Conservation (phyloP, 2,113 vertebrate species). For the Tetrax tetrax region DNA sequence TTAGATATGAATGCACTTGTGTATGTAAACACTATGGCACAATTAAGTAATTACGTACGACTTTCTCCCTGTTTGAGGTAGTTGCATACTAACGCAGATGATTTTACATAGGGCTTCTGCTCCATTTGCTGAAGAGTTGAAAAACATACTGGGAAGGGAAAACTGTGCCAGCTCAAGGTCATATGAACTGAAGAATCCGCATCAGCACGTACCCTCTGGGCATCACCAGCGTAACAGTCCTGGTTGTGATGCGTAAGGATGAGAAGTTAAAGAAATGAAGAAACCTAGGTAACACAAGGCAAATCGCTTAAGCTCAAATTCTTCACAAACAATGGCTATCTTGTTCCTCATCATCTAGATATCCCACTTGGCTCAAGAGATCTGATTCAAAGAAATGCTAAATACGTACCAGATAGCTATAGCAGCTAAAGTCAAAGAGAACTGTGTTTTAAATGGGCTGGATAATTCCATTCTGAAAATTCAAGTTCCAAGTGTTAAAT, state of each 20-base stretch:
- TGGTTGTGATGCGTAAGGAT: not conserved
- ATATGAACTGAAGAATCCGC: not conserved
- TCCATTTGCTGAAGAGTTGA: not conserved
- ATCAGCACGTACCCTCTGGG: rapidly evolving
- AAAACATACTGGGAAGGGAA: slow-evolving; percentile 6
- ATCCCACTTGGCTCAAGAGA: not conserved
- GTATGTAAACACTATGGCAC: not conserved
- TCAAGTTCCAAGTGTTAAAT: not conserved
- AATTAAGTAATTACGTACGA: not conserved
- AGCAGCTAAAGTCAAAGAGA: not conserved
- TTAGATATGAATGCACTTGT: not conserved
- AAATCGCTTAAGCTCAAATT: not conserved
- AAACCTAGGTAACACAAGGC: not conserved
- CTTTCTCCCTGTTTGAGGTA: not conserved
- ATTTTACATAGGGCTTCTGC: not conserved
- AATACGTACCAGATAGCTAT: not conserved
- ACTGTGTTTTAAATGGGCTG: not conserved
- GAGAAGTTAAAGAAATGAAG: not conserved
- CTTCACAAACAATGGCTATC: not conserved
- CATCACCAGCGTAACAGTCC: not conserved
- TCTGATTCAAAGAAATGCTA: not conserved
- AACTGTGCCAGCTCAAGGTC: slow-evolving; percentile 12
- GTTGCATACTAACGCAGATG: not conserved
- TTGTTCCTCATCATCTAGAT: not conserved
- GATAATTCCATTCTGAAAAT: not conserved